These are phyloP conservation scores for Athalia cordata DNA, from an alignment of 2,888 invertebrate genomes.

Conservation along the genomic window DNA sequence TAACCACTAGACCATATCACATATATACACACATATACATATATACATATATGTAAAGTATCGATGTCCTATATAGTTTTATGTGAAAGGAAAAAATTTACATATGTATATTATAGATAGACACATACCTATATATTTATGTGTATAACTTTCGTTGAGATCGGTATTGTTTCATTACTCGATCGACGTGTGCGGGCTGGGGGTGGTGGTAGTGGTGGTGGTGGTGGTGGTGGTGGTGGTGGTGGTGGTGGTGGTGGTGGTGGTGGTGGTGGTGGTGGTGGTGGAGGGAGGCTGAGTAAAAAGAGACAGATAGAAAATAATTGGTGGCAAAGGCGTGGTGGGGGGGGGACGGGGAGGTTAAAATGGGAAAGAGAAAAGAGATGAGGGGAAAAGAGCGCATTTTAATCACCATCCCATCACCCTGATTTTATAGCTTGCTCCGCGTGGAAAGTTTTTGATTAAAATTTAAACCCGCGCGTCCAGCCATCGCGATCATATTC, in stretches of 20 bases:
- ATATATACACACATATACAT: too few species aligned
- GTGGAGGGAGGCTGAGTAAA: not conserved
- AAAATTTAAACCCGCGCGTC: constrained; percentile 24
- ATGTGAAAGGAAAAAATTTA: too few species aligned
- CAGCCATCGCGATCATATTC: not conserved
- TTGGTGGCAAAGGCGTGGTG: too few species aligned
- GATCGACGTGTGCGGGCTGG: not conserved
- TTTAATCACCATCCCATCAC: constrained; percentile 25
- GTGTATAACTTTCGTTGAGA: not conserved
- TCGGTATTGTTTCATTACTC: constrained; percentile 29
- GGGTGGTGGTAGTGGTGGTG: not conserved
- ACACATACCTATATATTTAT: not conserved
- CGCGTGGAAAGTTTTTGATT: constrained; percentile 14
- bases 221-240: not conserved
- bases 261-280: not conserved
- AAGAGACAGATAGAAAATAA: too few species aligned
- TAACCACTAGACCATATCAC: too few species aligned
- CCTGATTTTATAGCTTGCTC: constrained; percentile 11
- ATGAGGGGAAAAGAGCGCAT: not conserved
- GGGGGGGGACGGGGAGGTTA: not conserved
- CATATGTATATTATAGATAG: too few species aligned
- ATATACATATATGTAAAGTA: too few species aligned
- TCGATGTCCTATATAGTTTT: too few species aligned
- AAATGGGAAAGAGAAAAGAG: not conserved
- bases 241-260: not conserved